These are phyloP conservation scores for Alsophila aescularia DNA, from an alignment of 2,888 invertebrate genomes.

Conservation along the genomic window DNA sequence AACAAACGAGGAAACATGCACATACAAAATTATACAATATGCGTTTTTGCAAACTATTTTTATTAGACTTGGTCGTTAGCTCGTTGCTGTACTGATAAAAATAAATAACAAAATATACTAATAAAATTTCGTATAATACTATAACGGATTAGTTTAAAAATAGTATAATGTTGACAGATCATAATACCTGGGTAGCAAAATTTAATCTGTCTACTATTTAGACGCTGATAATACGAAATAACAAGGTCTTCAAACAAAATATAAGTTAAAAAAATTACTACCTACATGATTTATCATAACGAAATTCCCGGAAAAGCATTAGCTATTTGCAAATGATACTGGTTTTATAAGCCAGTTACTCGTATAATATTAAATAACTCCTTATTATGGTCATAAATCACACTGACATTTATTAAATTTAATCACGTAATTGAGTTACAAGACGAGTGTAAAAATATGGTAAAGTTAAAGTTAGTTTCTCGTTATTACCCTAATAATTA, in stretches of 20 bases:
- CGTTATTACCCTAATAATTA: too few relatives aligned
- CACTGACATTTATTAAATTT: neutral
- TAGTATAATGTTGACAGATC: constrained; percentile 32
- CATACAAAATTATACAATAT: neutral
- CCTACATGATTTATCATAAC: constrained; percentile 20
- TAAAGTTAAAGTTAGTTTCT: too few relatives aligned
- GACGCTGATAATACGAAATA: constrained; percentile 22
- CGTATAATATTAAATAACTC: neutral
- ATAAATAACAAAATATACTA: neutral
- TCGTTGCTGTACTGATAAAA: neutral
- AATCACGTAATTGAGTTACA: neutral
- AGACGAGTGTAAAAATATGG: neutral
- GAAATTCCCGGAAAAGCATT: constrained; percentile 14
- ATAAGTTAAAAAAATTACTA: constrained; percentile 10
- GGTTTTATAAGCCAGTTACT: neutral
- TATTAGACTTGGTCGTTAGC: too few relatives aligned
- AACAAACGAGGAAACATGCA: neutral
- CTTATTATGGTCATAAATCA: constrained; percentile 12
- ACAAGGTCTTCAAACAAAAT: constrained; percentile 23
- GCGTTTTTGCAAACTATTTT: neutral
- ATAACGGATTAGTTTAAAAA: constrained; percentile 31
- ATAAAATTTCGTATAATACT: neutral
- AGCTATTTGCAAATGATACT: neutral
- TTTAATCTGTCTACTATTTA: constrained; percentile 29
- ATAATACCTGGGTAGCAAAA: constrained; percentile 26